Evolutionary conservation across 2,113 vertebrate species (phyloP).

Genomic region (Sceloporus undulatus): DNA sequence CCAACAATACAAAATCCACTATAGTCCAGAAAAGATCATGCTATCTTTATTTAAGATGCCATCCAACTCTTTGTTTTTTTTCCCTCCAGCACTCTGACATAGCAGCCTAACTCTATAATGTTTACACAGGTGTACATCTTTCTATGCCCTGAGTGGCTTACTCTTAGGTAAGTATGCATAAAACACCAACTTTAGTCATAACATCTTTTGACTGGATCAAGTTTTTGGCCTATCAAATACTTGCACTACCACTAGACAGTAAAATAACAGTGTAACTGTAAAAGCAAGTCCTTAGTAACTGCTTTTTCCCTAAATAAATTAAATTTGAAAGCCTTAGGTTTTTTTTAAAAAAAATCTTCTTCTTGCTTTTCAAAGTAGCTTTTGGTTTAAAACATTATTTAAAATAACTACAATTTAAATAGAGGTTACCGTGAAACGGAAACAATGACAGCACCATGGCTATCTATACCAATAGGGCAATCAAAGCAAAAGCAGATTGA

Average conservation of each 20-base stretch:
- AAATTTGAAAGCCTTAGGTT: background rate
- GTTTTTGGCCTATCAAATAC: background rate
- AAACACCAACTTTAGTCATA: background rate
- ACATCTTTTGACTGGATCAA: background rate
- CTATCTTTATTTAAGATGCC: no score
- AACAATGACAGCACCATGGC: slow-evolving; percentile 38
- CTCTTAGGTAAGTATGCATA: background rate
- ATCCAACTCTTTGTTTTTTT: no score
- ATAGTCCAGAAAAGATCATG: no score
- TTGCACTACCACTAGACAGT: background rate
- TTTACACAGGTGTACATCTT: background rate
- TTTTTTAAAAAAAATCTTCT: background rate
- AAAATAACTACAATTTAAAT: slow-evolving; percentile 50
- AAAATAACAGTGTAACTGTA: background rate
- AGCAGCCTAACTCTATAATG: background rate
- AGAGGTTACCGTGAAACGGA: slow-evolving; percentile 54
- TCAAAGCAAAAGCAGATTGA: slow-evolving; percentile 63
- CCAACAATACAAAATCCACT: no score
- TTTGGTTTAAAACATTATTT: background rate
- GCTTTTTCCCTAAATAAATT: background rate
- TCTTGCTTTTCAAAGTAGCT: background rate
- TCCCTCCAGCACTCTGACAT: no score
- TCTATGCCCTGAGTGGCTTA: background rate
- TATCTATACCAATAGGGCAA: slow-evolving; percentile 52
- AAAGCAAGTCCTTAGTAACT: slow-evolving; percentile 34